Evolutionary conservation across 2,888 invertebrate genomes (phyloP).

Genomic region (Glaucopsyche alexis): DNA sequence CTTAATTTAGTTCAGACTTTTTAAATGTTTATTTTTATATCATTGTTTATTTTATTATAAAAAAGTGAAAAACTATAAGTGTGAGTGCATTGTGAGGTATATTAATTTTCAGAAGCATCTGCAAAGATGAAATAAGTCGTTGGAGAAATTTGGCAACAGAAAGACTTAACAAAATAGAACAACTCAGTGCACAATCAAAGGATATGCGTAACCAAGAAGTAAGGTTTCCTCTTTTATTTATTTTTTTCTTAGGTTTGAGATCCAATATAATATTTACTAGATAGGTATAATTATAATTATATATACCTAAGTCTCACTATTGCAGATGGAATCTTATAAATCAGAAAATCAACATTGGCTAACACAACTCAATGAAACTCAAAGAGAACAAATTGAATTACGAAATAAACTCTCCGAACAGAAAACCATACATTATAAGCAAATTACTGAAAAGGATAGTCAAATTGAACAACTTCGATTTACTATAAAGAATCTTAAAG

Average conservation of each 20-base stretch:
- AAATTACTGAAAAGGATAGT: constrained; percentile 65
- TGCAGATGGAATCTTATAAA: constrained; percentile 80
- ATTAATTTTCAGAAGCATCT: constrained; percentile 48
- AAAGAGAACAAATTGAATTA: constrained; percentile 74
- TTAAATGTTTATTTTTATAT: not conserved
- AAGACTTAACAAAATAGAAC: constrained; percentile 83
- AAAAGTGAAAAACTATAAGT: not conserved
- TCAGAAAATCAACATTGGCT: constrained; percentile 83
- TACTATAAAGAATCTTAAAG: constrained; percentile 63
- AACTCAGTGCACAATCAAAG: constrained; percentile 78
- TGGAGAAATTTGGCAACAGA: constrained; percentile 85
- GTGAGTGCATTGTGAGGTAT: not conserved
- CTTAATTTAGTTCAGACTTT: too few species aligned
- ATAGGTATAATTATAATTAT: not conserved
- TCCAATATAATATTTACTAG: not conserved
- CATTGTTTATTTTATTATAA: not conserved
- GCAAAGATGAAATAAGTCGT: constrained; percentile 69
- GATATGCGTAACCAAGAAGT: constrained; percentile 82
- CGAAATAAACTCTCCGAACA: constrained; percentile 72
- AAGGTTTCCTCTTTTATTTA: constrained; percentile 31
- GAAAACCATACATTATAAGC: constrained; percentile 60
- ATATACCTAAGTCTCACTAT: not conserved
- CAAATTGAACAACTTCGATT: constrained; percentile 71
- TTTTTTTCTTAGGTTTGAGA: not conserved
- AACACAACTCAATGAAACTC: constrained; percentile 75